Base-by-base conservation (phyloP, 2,888 invertebrate species). In the Machimus atricapillus region DNA sequence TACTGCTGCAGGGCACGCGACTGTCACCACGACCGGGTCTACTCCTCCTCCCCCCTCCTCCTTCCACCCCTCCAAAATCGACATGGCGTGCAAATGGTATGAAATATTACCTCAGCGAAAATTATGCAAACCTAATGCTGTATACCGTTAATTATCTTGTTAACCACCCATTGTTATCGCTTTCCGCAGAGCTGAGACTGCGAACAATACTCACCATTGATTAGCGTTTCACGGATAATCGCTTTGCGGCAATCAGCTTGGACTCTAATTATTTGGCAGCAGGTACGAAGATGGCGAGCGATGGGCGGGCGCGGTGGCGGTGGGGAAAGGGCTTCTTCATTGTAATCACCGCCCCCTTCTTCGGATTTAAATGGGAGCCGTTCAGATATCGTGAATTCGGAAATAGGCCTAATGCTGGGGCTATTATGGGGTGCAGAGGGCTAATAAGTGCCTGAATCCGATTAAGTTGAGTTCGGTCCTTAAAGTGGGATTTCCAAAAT, bases 161-260 rank as follows among this genome's bases (percentile, higher is more conserved):
- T 82, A 82, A 58, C 66, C 82, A 37, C 58, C 82, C 34, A 82
- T 82, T 82, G 58, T 82, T 82, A 82, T 82, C 82, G 82, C 82
- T 56, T 82, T 82, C 58, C 66, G 58, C 58, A 82, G 37, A n/a
- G 66, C n/a, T 37, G 34, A 23, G 56, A 52, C 37, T 66, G 7
- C 31, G 27, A 79, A 66, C 82, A 66, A 58, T 37, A 34, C 82
- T n/a, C n/a, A 23, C 66, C 58, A 66, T 31, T 66, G 58, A 82
- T 82, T 66, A 23, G 23, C 7, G 27, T 12, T 82, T 66, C n/a
- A 37, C 37, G 82, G 52, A 31, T 66, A 82, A 82, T 82, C 58
- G 82, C 23, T 58, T 9, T 19, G 37, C 56, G 31, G 82, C 58
- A 82, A 82, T 82, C 82, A 58, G 82, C 46, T 40, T 56, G 76